A percentile compares a stretch with the other conserved stretches of the same genome.
phyloP scores from a whole-genome alignment of 1,140 invertebrate species.

The Asobara japonica region DNA sequence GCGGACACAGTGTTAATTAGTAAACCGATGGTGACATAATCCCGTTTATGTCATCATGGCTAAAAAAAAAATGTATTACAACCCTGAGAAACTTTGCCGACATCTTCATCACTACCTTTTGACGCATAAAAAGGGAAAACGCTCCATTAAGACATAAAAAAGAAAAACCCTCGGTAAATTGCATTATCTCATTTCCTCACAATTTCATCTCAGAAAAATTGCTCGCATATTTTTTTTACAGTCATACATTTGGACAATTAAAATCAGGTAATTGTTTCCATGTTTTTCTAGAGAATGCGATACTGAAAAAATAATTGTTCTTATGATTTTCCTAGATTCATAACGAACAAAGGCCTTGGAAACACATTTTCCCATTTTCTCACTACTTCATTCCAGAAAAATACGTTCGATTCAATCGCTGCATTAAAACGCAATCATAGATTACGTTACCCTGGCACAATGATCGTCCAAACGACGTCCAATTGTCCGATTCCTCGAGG shows the following conservation, averaged over 20 bases:
- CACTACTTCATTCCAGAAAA: not conserved
- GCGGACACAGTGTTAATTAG: no score
- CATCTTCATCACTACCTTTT: not conserved
- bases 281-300: no score
- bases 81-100: not conserved
- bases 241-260: no score
- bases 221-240: no score
- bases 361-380: not conserved
- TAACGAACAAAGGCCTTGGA: not conserved
- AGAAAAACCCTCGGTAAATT: not conserved
- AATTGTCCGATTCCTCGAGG: slow-evolving; percentile 1
- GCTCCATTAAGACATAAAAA: not conserved
- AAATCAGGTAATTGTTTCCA: no score
- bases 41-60: not conserved
- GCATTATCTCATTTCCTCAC: not conserved
- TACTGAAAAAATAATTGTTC: no score
- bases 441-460: not conserved
- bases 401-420: not conserved
- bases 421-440: slow-evolving; percentile 14
- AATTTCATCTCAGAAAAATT: not conserved
- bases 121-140: not conserved
- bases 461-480: slow-evolving; percentile 18
- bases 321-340: no score
- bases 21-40: not conserved
- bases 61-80: not conserved